These are phyloP conservation scores for Dendrocincla tyrannina DNA, from an alignment of 2,797 vertebrate genomes.

Conservation along the genomic window DNA sequence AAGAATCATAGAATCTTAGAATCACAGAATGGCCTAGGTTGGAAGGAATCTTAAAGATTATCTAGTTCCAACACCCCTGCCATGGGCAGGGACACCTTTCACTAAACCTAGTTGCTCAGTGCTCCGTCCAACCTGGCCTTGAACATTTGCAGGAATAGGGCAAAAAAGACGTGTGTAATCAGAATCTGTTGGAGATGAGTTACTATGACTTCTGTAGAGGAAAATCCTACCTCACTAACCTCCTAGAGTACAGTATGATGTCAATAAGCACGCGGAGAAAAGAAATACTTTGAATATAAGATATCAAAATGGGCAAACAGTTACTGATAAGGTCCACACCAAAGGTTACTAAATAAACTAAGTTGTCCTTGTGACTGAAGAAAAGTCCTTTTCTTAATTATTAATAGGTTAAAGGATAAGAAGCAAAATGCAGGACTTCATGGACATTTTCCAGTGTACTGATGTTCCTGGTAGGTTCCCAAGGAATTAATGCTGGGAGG, in stretches of 20 bases:
- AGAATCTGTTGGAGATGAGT: background rate
- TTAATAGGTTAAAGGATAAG: background rate
- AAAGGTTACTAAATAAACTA: background rate
- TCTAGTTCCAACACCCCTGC: background rate
- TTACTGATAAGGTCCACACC: constrained; percentile 6
- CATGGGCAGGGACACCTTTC: background rate
- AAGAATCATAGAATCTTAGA: background rate
- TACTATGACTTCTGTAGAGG: background rate
- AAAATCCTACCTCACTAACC: background rate
- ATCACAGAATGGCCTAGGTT: background rate
- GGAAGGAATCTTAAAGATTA: background rate
- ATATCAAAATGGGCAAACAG: constrained; percentile 14
- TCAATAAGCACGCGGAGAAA: background rate
- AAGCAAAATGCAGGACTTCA: background rate
- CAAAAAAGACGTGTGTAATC: background rate
- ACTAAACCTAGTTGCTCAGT: background rate
- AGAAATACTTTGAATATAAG: background rate
- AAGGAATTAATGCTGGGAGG: background rate
- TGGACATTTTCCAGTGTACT: background rate
- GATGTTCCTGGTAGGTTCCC: background rate
- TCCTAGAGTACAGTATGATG: background rate
- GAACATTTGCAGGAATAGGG: background rate
- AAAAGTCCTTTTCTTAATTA: constrained; percentile 22
- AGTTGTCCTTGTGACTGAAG: background rate
- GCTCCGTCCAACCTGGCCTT: background rate